These are phyloP conservation scores for Tetragonula clypearis DNA, from an alignment of 1,140 invertebrate species.

Conservation along the genomic window DNA sequence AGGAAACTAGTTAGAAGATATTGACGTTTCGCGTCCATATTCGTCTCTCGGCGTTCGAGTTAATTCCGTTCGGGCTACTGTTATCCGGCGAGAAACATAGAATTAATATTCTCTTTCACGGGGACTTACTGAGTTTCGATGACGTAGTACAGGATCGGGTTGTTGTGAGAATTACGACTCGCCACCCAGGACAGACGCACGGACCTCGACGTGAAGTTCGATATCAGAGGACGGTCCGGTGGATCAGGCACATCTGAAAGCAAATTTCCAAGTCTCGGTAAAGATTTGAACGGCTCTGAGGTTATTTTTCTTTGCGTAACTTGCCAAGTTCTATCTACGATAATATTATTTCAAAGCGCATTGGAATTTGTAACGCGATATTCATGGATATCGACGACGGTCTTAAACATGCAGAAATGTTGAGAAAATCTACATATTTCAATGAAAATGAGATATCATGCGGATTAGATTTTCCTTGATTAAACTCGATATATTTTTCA, in stretches of 20 bases:
- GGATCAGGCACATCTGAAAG: constrained; percentile 87
- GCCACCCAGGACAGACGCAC: constrained; percentile 90
- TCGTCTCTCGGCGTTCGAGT: not conserved
- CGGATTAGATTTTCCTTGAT: no score
- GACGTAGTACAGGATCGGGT: constrained; percentile 87
- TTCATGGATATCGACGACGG: no score
- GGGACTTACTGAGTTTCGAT: constrained; percentile 87
- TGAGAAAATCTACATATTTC: no score
- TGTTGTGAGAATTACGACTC: constrained; percentile 86
- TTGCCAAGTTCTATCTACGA: not conserved
- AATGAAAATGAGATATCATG: no score
- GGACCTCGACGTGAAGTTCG: constrained; percentile 87
- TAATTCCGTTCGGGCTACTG: constrained; percentile 1
- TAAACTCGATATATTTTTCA: no score
- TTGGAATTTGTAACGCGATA: not conserved
- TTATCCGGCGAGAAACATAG: not conserved
- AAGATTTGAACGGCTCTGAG: not conserved
- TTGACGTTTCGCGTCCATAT: not conserved
- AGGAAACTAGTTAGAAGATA: not conserved
- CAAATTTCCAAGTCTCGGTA: constrained; percentile 46
- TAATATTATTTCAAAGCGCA: not conserved
- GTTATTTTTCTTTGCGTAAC: not conserved
- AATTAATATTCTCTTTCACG: constrained; percentile 46
- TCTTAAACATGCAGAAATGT: no score
- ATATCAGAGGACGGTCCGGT: constrained; percentile 87